Conservation (phyloP, 2,113 vertebrate genomes). For the Motacilla tschutschensis region DNA sequence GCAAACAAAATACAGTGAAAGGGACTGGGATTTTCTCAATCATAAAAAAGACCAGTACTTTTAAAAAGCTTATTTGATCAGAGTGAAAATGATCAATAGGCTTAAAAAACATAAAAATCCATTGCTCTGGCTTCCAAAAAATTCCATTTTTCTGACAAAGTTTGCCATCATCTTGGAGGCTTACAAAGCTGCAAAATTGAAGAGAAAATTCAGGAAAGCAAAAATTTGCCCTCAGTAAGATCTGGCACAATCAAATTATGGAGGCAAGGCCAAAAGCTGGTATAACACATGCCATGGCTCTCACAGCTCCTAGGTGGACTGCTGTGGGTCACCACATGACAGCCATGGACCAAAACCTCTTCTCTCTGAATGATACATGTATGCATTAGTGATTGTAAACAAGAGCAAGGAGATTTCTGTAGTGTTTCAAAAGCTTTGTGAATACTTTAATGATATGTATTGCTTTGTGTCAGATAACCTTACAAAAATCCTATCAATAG, state of each 20-base stretch:
- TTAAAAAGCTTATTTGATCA: neutral
- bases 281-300: neutral
- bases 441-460: neutral
- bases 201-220: neutral
- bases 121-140: neutral
- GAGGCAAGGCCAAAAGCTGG: neutral
- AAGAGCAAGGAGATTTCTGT: neutral
- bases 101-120: neutral
- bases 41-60: neutral
- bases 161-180: neutral
- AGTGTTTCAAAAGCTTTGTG: neutral
- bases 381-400: neutral
- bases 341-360: neutral
- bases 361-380: neutral
- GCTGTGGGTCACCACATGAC: neutral
- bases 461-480: neutral
- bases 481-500: conserved; percentile 24
- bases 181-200: neutral
- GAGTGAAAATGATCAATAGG: neutral
- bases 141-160: neutral
- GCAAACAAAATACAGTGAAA: neutral
- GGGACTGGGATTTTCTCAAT: neutral
- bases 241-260: neutral
- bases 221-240: neutral
- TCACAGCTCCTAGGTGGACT: neutral